Percentiles rank a stretch among this genome's conserved stretches.
Conservation (phyloP, 2,888 invertebrate species). For the Carterocephalus palaemon region DNA sequence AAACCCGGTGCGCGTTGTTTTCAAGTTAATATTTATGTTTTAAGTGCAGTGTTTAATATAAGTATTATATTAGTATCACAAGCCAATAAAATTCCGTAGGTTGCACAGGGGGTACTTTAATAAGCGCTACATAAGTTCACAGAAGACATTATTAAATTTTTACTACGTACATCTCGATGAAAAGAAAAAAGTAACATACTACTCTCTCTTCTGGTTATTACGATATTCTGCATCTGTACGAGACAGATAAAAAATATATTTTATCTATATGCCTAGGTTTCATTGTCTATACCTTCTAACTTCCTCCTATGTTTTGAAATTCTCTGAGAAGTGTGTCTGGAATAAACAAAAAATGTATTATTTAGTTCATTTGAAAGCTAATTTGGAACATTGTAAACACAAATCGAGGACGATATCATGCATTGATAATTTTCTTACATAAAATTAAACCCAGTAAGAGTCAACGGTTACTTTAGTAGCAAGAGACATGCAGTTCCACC, state of each 20-base stretch:
- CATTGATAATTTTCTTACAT: background rate
- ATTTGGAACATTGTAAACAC: background rate
- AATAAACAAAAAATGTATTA: conserved; percentile 2
- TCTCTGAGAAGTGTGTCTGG: conserved; percentile 7
- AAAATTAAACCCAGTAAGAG: too few species aligned
- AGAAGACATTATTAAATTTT: too few species aligned
- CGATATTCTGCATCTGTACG: too few species aligned
- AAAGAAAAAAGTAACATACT: too few species aligned
- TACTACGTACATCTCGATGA: too few species aligned
- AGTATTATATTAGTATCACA: conserved; percentile 6
- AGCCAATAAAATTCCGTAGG: background rate
- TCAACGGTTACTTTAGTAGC: too few species aligned
- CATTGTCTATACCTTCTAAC: conserved; percentile 1
- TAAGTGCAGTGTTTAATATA: conserved; percentile 11
- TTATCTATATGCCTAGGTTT: too few species aligned
- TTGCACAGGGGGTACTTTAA: background rate
- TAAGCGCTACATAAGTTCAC: too few species aligned
- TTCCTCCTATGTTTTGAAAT: conserved; percentile 7
- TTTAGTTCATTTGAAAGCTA: conserved; percentile 1
- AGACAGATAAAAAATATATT: too few species aligned
- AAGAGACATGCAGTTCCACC: too few species aligned
- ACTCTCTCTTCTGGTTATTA: too few species aligned
- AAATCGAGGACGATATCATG: background rate
- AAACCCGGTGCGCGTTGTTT: conserved; percentile 14
- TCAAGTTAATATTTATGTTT: conserved; percentile 5